Evolutionary conservation across 2,797 vertebrate species (phyloP).

Genomic region (Pangasius macronema): DNA sequence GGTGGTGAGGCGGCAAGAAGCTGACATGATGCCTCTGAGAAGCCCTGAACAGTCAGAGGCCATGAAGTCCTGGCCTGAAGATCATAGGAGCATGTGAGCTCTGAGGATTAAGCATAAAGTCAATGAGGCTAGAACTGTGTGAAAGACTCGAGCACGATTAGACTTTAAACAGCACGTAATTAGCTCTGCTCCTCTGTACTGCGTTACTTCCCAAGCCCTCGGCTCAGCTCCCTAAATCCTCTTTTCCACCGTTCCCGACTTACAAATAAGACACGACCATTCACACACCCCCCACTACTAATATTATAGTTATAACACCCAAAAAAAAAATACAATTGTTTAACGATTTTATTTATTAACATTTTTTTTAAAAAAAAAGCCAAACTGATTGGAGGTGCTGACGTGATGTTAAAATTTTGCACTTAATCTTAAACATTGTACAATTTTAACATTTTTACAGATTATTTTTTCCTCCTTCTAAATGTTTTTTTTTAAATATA

Average conservation of each 20-base stretch:
- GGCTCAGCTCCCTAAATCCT: slow-evolving; percentile 8
- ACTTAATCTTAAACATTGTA: not conserved
- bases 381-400: not conserved
- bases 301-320: too few relatives aligned
- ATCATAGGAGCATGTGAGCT: slow-evolving; percentile 57
- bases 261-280: too few relatives aligned
- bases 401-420: not conserved
- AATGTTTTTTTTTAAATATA: not conserved
- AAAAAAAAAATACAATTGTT: too few relatives aligned
- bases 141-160: slow-evolving; percentile 49
- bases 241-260: not conserved
- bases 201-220: slow-evolving; percentile 16
- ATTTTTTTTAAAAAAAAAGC: too few relatives aligned
- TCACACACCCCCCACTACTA: too few relatives aligned
- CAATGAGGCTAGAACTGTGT: slow-evolving; percentile 55
- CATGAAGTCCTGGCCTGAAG: slow-evolving; percentile 52
- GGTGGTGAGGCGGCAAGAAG: slow-evolving; percentile 52
- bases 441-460: not conserved
- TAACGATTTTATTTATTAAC: too few relatives aligned
- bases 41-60: slow-evolving; percentile 54
- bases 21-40: slow-evolving; percentile 56
- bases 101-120: slow-evolving; percentile 53
- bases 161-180: slow-evolving; percentile 51
- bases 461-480: not conserved
- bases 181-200: slow-evolving; percentile 17